phyloP scores from a whole-genome alignment of 2,888 invertebrate species.

The Drosophila limbata region DNA sequence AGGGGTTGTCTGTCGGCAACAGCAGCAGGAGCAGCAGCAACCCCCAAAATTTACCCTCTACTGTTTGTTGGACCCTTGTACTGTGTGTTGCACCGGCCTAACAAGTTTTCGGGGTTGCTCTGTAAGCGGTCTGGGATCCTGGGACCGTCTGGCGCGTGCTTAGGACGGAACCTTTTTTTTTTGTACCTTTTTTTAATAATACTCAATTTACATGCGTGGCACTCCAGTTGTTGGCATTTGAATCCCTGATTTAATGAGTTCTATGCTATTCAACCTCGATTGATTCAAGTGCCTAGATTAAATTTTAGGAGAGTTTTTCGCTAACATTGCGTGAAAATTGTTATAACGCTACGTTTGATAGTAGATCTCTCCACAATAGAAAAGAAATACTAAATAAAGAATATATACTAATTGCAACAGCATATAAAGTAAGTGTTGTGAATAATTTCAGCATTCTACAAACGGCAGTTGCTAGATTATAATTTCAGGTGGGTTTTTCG shows the following conservation, averaged over 20 bases:
- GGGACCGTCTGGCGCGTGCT: constrained; percentile 73
- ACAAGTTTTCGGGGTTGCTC: constrained; percentile 67
- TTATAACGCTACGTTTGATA: constrained; percentile 57
- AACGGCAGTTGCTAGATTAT: constrained; percentile 54
- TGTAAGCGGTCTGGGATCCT: constrained; percentile 37
- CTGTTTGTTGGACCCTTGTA: constrained; percentile 34
- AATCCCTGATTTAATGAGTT: constrained; percentile 58
- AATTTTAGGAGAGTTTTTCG: constrained; percentile 54
- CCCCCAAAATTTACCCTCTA: constrained; percentile 55
- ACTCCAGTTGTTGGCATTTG: constrained; percentile 49
- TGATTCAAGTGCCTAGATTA: constrained; percentile 54
- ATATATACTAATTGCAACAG: constrained; percentile 29
- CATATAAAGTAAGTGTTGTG: constrained; percentile 8
- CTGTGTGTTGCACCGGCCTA: constrained; percentile 16
- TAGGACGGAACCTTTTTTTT: constrained; percentile 38
- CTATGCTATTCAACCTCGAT: constrained; percentile 36
- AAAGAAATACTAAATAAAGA: neutral
- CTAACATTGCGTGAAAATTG: constrained; percentile 53
- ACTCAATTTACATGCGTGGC: constrained; percentile 37
- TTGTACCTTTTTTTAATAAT: constrained; percentile 10
- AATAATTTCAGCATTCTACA: constrained; percentile 16
- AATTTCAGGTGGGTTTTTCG: constrained; percentile 64
- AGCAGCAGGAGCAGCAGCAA: constrained; percentile 39
- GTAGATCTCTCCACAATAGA: constrained; percentile 53
- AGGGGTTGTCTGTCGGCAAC: constrained; percentile 34